Conservation (phyloP, 2,113 vertebrate species). For the Brachypodius melanocephalos region DNA sequence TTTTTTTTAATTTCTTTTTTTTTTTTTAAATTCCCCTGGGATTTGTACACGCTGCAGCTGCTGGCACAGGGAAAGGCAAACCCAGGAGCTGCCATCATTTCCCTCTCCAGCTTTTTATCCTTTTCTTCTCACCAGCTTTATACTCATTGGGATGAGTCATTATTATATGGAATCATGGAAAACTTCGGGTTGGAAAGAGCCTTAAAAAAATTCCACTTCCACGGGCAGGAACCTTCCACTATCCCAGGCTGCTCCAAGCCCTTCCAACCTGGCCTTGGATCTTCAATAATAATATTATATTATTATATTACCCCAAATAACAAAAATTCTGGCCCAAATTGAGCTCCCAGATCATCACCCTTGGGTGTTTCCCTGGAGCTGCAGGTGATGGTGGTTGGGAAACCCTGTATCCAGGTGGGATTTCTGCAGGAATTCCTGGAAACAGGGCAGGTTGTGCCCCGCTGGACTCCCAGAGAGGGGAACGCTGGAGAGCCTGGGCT, state of each 20-base stretch:
- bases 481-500: not conserved
- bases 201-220: not conserved
- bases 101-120: not conserved
- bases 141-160: accelerated
- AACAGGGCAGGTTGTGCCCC: accelerated
- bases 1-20: no score
- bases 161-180: not conserved
- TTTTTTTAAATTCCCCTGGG: not conserved
- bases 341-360: not conserved
- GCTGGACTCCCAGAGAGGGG: accelerated
- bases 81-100: not conserved
- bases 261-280: not conserved
- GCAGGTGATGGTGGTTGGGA: not conserved
- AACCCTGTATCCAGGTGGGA: no score
- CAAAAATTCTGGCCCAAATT: not conserved
- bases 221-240: not conserved
- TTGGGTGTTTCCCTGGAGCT: accelerated
- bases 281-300: not conserved
- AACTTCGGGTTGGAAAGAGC: not conserved
- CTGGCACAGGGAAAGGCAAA: not conserved
- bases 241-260: not conserved
- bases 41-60: not conserved
- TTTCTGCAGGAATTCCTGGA: not conserved
- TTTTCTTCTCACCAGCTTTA: not conserved
- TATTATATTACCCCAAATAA: not conserved